Evolutionary conservation across 2,888 invertebrate species (phyloP).

Genomic region (Caenorhabditis macrosperma): DNA sequence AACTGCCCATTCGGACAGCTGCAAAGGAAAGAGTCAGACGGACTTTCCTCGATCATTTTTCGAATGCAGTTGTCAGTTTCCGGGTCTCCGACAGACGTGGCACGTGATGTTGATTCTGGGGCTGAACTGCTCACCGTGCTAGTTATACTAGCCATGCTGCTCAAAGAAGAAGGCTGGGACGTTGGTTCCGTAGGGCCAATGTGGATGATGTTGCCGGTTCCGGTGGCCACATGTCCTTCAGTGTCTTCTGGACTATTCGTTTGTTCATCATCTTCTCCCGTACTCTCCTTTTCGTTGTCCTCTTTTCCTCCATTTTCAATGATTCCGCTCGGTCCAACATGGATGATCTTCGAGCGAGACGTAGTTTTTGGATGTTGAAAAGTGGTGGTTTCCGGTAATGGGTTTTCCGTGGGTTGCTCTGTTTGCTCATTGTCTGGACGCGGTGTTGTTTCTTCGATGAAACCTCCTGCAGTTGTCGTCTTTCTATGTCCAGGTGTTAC

Average conservation of each 20-base stretch:
- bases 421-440: conserved; percentile 1
- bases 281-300: not conserved
- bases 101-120: conserved; percentile 2
- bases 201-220: conserved; percentile 29
- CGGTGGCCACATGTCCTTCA: not conserved
- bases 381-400: conserved; percentile 35
- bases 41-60: conserved; percentile 9
- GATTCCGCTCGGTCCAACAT: conserved; percentile 51
- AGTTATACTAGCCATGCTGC: not conserved
- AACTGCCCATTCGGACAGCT: conserved; percentile 54
- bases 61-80: conserved; percentile 30
- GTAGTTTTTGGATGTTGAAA: conserved; percentile 20
- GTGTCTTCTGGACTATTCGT: not conserved
- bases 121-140: not conserved
- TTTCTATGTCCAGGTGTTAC: conserved; percentile 2
- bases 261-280: not conserved
- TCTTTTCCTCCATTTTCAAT: conserved; percentile 10
- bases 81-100: conserved; percentile 18
- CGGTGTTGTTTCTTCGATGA: conserved; percentile 42
- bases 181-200: conserved; percentile 30
- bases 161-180: not conserved
- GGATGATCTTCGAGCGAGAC: conserved; percentile 43
- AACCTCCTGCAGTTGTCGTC: conserved; percentile 26
- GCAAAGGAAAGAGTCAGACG: conserved; percentile 18
- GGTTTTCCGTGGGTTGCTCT: not conserved